Evolutionary conservation across 2,888 invertebrate genomes (phyloP), one percentile per base, ranked within the genome.

Genomic region (Cantharis flavilabris): DNA sequence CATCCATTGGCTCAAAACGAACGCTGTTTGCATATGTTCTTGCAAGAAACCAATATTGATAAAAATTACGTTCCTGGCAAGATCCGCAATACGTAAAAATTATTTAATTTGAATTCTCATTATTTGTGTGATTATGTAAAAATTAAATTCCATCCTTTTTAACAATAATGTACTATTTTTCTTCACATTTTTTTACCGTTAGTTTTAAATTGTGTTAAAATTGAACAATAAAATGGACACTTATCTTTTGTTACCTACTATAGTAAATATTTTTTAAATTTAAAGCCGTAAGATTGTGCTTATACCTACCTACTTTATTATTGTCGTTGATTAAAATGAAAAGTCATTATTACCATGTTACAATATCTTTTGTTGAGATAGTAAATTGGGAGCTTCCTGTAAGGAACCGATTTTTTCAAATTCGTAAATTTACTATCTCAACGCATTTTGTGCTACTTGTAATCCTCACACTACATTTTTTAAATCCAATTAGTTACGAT

Each of bases 21-120:
- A 90, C 93, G 97, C 87, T 99, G 99, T 90, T 93, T 99, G 86
- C 99, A 99, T 89, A 99, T 99, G 97, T 99, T 99, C 91, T 93
- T 99, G 81, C 98, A 99, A 89, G 99, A 99, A 86, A 95, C 95
- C 71, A 94, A 94, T 86, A 99, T 99, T 89, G 99, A 99, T 90
- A 98, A 97, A 91, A 99, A 98, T 91, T 99, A 99, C 90, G 97
- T 99, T 83, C 99, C 99, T 84, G 99, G 99, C 85, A 99, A 99
- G 91, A 99, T 99, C 89, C 92, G 98, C 88, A 98, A 97, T 91
- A 96, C 97, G 91, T 96, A 96, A 93, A 84, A 70, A 67, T 76
- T 75, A 67, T 62, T 10, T 71, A 14, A 69, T 72, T 76, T 71
- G 75, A 70, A 67, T 75, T 75, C 62, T 75, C 64, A 63, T 71